These are phyloP conservation scores for Drosophila auraria DNA, from an alignment of 1,140 invertebrate species.

Conservation along the genomic window DNA sequence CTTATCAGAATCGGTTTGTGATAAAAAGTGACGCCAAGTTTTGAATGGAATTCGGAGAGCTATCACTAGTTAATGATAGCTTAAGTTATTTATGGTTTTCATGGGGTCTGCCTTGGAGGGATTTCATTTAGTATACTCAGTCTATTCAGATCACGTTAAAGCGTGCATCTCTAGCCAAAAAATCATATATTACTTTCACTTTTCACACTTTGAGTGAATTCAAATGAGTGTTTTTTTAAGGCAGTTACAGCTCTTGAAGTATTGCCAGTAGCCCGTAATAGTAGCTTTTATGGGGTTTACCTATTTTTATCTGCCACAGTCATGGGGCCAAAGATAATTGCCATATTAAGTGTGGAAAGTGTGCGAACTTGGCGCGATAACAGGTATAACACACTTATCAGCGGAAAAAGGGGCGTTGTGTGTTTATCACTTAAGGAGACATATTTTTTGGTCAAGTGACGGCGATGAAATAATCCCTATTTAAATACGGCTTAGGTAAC, in stretches of 20 bases:
- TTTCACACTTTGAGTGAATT: constrained; percentile 13
- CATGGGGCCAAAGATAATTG: constrained; percentile 62
- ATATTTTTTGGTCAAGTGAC: constrained; percentile 37
- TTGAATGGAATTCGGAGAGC: constrained; percentile 17
- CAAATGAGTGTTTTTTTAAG: background rate
- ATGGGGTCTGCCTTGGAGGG: background rate
- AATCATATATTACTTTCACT: constrained; percentile 36
- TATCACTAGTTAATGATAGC: constrained; percentile 5
- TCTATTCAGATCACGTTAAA: constrained; percentile 21
- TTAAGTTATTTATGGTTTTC: constrained; percentile 28
- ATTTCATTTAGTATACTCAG: background rate
- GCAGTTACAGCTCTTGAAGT: constrained; percentile 1
- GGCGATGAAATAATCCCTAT: constrained; percentile 42
- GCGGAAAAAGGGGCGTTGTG: constrained; percentile 5
- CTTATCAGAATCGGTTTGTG: constrained; percentile 5
- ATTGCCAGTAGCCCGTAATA: constrained; percentile 16
- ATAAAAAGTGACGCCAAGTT: constrained; percentile 19
- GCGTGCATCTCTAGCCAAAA: constrained; percentile 7
- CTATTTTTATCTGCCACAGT: background rate
- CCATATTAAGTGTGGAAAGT: constrained; percentile 60
- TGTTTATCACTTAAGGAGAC: constrained; percentile 23
- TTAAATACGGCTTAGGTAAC: constrained; percentile 40
- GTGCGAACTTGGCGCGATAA: constrained; percentile 46
- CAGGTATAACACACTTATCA: constrained; percentile 52
- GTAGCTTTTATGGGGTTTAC: constrained; percentile 6